Base-by-base conservation (phyloP, 2,797 vertebrate species). In the Lagodon rhomboides region DNA sequence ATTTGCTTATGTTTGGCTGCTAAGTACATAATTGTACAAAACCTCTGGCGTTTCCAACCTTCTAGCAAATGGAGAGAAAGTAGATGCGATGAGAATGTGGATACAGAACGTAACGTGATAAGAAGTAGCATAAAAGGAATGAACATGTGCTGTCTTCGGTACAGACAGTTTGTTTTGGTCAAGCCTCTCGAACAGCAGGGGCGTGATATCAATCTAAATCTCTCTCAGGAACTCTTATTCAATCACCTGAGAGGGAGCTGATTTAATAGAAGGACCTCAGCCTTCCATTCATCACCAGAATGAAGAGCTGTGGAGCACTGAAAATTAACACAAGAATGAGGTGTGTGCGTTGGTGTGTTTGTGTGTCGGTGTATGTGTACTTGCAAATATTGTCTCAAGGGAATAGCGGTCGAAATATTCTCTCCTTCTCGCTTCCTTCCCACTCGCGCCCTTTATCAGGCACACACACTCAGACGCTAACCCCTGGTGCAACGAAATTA, bases 281-380 rank as follows among this genome's bases (percentile, higher is more conserved):
- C 51, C 71, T 60, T 85, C 20, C 59, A 80, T 88, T 85, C 47
- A 86, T 85, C 86, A 77, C 53, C 65, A 43, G 44, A 72, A 77
- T 38, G 75, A 80, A 80, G 59, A 20, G 50, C 69, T 74, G 62
- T 23, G 23, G 64, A 55, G 47, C 5, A 27, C 20, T 71, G 56
- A 62, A 73, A 69, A 85, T 85, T 44, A 80, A 83, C 59, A 73
- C 56, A 34, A 44, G 53, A 15, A 27, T 10, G 51, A 10, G 23
- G 47, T 68, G 56, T 47, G 25, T 63, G 38, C 12, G 38, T 67
- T 54, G 38, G 49, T 61, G 61, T 50, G 56, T 47, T 56, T 25
- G 25, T 53, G 55, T n/a, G 59, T 54, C 54, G 70, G 62, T 25
- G 58, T 56, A 34, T 44, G 59, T 17, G 44, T n/a, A 64, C 41